Evolutionary conservation across 2,888 invertebrate genomes (phyloP), one percentile per base, ranked within the genome.

Genomic region (Drosophila ochracea): DNA sequence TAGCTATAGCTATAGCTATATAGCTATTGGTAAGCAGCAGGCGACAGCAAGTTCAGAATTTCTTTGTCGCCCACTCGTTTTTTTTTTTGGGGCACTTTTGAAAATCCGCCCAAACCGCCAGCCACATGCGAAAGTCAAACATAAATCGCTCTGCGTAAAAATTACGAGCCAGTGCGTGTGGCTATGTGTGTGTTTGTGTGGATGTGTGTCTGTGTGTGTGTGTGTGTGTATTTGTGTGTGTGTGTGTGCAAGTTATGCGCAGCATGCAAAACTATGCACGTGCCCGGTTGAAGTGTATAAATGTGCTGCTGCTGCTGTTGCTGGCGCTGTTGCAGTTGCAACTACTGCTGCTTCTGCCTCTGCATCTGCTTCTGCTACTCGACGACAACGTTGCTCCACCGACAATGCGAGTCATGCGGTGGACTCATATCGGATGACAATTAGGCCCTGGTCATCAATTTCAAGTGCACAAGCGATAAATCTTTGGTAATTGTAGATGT

Each of bases 381-480:
- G 78, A 84, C 76, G 75, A 67, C 70, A 81, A 77, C 71, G 75
- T 72, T 75, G 71, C 78, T 68, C 76, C 66, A 70, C 68, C 90
- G 85, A 85, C 86, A 90, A 91, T 89, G 89, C 91, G 87, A 89
- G 86, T 90, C 91, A 90, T 89, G 84, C 87, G 87, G 87, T 89
- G 84, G 90, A 90, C 73, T 90, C 87, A 87, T 87, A 87, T 87
- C 87, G 87, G 87, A 87, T 87, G 87, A 87, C 87, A 87, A 87
- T 87, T 87, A 87, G 87, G 87, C 87, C 90, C 87, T 91, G 87
- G 87, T 90, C 87, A 87, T 87, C 91, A 87, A 87, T 87, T 87
- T 74, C 87, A 91, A 87, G 89, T 87, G 87, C 87, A 91, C 91
- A 91, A 76, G 90, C 87, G 91, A 87, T 87, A 87, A 87, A 87